Conservation (phyloP, 2,888 invertebrate species). For the Macrophya annulata region DNA sequence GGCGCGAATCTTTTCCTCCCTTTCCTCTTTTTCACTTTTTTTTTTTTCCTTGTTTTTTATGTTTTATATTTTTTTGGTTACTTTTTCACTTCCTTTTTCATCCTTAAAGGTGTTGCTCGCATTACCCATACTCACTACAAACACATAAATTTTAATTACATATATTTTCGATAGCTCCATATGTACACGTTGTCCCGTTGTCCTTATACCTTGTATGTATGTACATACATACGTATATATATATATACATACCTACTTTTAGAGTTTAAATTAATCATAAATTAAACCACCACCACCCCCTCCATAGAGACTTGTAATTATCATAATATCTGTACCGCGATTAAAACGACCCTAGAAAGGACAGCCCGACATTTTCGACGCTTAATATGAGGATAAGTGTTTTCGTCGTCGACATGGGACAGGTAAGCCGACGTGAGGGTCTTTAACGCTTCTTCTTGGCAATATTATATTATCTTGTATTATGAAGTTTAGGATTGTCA, state of each 20-base stretch:
- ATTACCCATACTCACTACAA: background rate
- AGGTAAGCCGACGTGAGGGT: background rate
- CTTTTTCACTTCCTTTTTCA: background rate
- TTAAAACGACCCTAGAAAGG: background rate
- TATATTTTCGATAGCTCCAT: background rate
- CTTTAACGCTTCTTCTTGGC: background rate
- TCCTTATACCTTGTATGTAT: background rate
- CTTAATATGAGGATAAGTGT: background rate
- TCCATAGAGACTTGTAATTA: background rate
- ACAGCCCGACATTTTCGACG: background rate
- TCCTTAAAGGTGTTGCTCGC: background rate
- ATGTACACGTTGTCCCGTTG: background rate
- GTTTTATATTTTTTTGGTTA: background rate
- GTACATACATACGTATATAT: no score
- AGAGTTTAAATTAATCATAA: conserved; percentile 11
- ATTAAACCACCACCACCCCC: background rate
- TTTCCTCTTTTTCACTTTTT: background rate
- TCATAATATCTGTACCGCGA: background rate
- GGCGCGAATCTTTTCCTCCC: conserved; percentile 58
- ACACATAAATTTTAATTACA: background rate
- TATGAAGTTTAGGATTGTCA: background rate
- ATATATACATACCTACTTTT: background rate
- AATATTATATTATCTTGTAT: background rate
- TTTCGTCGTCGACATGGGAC: background rate
- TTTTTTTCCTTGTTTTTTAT: background rate